Base-by-base conservation (phyloP, 1,140 invertebrate species). In the Trichomalopsis sarcophagae region DNA sequence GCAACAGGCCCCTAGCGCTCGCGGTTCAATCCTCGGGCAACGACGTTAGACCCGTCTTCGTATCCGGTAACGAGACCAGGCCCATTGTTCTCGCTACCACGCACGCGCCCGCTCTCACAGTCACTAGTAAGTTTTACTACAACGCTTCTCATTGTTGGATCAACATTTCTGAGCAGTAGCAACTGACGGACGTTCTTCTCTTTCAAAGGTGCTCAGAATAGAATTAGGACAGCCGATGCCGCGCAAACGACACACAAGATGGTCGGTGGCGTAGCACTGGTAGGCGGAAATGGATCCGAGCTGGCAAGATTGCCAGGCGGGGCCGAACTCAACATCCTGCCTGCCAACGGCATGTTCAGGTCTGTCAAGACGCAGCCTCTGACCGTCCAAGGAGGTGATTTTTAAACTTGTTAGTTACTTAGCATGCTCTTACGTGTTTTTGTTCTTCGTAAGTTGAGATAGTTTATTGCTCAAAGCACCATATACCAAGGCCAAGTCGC, bases 251-350 rank as follows among this genome's bases (percentile, higher is more conserved):
- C 92, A 33, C 91, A 93, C 88, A 93, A 93, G 88, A 92, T 93
- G 90, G 92, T 93, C 17, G 89, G 93, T 6, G 92, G 93, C 40
- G 91, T 94, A 14, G 91, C 94, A 4, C 85, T 94, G 13, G 90
- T 93, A 44, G 92, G 93, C 68, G 90, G 93, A 33, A 91, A 89
- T 55, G 92, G 92, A 47, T 92, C 91, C 1, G 92, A 91, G 88
- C 88, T 92, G 75, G 91, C 91, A 2, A 91, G 91, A 90, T 90
- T 93, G 79, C 91, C 91, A 4, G 93, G 93, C 66, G 93, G 92
- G 27, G 92, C 93, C 1, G 93, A 94, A 84, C 87, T 93, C 17
- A 94, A 93, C 86, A 91, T 94, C 88, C 89, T 94, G 27, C 93
- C 93, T 7, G 92, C 93, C 68, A 93, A 93, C 87, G 93, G 93